Evolutionary conservation across 1,140 invertebrate species (phyloP), one percentile per base, ranked within the genome.

Genomic region (Oscheius sp.): DNA sequence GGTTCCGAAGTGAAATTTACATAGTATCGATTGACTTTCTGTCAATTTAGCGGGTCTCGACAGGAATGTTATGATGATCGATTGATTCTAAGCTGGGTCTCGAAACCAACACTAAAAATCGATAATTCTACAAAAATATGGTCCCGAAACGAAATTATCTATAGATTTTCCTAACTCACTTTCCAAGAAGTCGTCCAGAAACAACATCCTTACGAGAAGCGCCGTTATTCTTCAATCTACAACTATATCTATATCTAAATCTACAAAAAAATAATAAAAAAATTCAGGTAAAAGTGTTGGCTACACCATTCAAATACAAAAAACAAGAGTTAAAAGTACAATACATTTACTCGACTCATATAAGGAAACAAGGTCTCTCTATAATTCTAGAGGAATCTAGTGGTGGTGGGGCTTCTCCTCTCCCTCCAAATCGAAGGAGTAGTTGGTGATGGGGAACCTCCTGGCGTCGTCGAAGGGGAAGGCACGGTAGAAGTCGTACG

Each of bases 381-480:
- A 62, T 29, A 38, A 65, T 31, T 65, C 35, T 65, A 34, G 32
- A 28, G 20, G 64, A 55, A 55, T 20, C 49, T 55, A 55, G 23
- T 55, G 49, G 28, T 55, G 49, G 4, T 55, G 49, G 23, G 49
- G 34, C 46, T 28, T 38, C 46, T 31, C 34, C n/a, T 61, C 55
- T 38, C 55, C 55, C 46, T 73, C 73, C 36, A 81, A 75, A 32
- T 82, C 81, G 69, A 82, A 82, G 1, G 79, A 74, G 71, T 84
- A 83, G 75, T 83, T 84, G 31, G 78, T 70, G 58, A 83, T 84
- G 23, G 82, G 82, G 61, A 76, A 84, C 26, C 79, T 73, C n/a
- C 55, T 52, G 4, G 78, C 78, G 58, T 84, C 82, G 15, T 76
- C 70, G 32, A 49, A 82, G 18, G 82, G 82, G 38, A 63, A 84